A percentile compares a stretch with the other conserved stretches of the same genome.
Evolutionary conservation across 2,113 vertebrate genomes (phyloP).

Genomic region (Protobothrops mucrosquamatus): DNA sequence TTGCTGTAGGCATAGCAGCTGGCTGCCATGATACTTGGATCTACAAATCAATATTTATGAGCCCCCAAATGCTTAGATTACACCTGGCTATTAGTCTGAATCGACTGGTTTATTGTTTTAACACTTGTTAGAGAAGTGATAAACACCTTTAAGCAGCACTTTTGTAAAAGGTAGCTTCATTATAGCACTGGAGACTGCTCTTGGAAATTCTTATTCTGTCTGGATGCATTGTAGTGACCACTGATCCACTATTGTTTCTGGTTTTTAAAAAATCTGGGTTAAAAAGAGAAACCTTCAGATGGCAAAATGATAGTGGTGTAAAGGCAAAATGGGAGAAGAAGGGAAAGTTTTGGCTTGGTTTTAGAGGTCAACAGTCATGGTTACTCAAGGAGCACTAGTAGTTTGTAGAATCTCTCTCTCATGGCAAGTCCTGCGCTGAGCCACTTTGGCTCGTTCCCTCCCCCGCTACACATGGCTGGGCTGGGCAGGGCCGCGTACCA

Average conservation of each 20-base stretch:
- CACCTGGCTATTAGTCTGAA: constrained; percentile 44
- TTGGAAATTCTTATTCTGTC: not conserved
- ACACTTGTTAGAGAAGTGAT: constrained; percentile 33
- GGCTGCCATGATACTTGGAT: constrained; percentile 17
- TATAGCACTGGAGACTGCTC: not conserved
- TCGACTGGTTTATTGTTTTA: constrained; percentile 40
- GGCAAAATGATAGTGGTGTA: not conserved
- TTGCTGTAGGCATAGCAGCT: constrained; percentile 28
- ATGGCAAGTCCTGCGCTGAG: too few relatives aligned
- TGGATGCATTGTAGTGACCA: not conserved
- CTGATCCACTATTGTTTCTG: constrained; percentile 31
- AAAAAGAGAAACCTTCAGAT: not conserved
- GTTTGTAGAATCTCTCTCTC: not conserved
- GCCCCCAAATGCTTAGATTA: constrained; percentile 32
- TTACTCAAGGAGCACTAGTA: not conserved
- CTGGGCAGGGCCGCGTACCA: too few relatives aligned
- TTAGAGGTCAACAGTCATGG: not conserved
- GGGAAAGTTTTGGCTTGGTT: not conserved
- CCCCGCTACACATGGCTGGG: too few relatives aligned
- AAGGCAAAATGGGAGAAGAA: not conserved
- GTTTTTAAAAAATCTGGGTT: constrained; percentile 23
- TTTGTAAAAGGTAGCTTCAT: constrained; percentile 32
- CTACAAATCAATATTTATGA: constrained; percentile 48
- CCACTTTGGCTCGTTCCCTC: too few relatives aligned
- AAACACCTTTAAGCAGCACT: constrained; percentile 41